Conservation (phyloP, 30 jellyfish, hydroid and myxozoan genomes). For the Aurelia sp. region DNA sequence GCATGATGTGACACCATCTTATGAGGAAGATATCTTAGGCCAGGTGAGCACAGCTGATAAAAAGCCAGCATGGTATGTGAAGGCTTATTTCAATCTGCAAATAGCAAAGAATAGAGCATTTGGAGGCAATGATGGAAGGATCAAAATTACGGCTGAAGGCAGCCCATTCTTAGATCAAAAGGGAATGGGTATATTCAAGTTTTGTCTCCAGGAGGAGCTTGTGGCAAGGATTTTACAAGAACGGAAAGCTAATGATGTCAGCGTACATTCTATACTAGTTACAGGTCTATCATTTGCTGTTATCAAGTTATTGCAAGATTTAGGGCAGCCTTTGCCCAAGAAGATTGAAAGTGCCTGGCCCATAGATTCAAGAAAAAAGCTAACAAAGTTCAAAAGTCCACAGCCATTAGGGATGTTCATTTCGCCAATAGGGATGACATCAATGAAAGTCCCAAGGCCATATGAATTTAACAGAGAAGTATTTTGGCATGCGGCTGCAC, state of each 20-base stretch:
- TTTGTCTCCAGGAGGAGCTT: background rate
- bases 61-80: slow-evolving; percentile 39
- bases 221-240: slow-evolving; percentile 19
- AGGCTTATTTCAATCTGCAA: background rate
- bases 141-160: slow-evolving; percentile 1
- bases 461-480: background rate
- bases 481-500: slow-evolving; percentile 46
- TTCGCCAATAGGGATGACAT: slow-evolving; percentile 24
- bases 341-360: slow-evolving; percentile 39
- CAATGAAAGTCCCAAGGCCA: slow-evolving; percentile 38
- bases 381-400: slow-evolving; percentile 37
- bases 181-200: slow-evolving; percentile 23
- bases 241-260: slow-evolving; percentile 33
- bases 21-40: slow-evolving; percentile 38
- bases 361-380: slow-evolving; percentile 41
- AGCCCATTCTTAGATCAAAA: slow-evolving; percentile 6
- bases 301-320: slow-evolving; percentile 4
- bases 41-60: slow-evolving; percentile 18
- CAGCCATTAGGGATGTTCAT: slow-evolving; percentile 54
- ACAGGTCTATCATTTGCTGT: slow-evolving; percentile 39
- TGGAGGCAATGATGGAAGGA: background rate
- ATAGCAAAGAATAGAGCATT: background rate
- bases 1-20: slow-evolving; percentile 21
- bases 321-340: slow-evolving; percentile 26
- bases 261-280: slow-evolving; percentile 44